phyloP scores from a whole-genome alignment of 2,888 invertebrate species.

The Philereme transversata region DNA sequence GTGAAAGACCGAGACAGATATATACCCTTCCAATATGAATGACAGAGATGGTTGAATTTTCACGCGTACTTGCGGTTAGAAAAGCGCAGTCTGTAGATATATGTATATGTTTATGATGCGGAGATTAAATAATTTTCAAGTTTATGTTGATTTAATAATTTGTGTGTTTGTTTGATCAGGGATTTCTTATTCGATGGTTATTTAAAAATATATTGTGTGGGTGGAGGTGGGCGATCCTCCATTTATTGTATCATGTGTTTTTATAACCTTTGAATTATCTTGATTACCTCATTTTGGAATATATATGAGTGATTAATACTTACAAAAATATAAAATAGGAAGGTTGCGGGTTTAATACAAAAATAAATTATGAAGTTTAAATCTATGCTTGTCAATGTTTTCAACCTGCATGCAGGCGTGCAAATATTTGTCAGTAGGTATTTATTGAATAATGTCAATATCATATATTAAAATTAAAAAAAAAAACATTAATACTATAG shows the following conservation, averaged over 20 bases:
- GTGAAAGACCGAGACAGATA: conserved; percentile 45
- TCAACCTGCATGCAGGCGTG: too few species aligned
- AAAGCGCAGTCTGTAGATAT: conserved; percentile 51
- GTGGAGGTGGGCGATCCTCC: conserved; percentile 7
- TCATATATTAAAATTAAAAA: too few species aligned
- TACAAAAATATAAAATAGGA: too few species aligned
- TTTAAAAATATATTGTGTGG: conserved; percentile 23
- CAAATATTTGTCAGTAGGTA: too few species aligned
- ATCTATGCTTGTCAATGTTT: too few species aligned
- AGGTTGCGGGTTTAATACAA: too few species aligned
- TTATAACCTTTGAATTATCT: conserved; percentile 2
- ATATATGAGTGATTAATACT: too few species aligned
- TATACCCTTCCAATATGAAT: conserved; percentile 26
- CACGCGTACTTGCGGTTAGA: conserved; percentile 41
- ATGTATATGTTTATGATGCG: conserved; percentile 42
- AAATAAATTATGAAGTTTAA: too few species aligned
- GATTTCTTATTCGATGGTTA: conserved; percentile 24
- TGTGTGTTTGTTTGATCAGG: conserved; percentile 37
- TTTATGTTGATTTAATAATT: conserved; percentile 48
- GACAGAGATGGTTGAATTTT: conserved; percentile 51
- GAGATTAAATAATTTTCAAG: conserved; percentile 41
- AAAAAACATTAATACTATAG: too few species aligned
- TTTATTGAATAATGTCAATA: too few species aligned
- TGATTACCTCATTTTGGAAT: conserved; percentile 3
- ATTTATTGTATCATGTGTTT: not conserved